These are phyloP conservation scores for Trileptium ribeirensis DNA, from an alignment of 2,888 invertebrate genomes.

Conservation along the genomic window DNA sequence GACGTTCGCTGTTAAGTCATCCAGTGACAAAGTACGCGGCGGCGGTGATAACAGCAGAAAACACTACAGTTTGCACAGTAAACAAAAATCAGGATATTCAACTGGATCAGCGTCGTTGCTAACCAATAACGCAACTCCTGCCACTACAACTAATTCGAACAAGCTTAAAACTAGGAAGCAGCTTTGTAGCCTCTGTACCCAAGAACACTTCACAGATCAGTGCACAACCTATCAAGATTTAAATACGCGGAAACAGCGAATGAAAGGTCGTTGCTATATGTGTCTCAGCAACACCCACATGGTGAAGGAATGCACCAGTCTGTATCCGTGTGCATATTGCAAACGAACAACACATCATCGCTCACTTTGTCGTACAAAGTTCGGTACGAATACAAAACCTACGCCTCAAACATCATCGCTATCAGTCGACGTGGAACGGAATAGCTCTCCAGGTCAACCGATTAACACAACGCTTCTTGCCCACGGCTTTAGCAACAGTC, in stretches of 20 bases:
- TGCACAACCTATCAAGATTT: not conserved
- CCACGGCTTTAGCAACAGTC: not conserved
- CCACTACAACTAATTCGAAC: not conserved
- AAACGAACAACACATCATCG: constrained; percentile 3
- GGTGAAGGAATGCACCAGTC: not conserved
- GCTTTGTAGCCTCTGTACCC: not conserved
- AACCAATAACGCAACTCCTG: not conserved
- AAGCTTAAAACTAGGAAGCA: not conserved
- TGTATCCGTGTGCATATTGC: not conserved
- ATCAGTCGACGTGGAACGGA: not conserved
- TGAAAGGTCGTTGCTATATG: not conserved
- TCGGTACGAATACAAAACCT: too few relatives aligned
- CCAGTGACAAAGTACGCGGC: too few relatives aligned
- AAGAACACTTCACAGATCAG: not conserved
- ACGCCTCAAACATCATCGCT: not conserved
- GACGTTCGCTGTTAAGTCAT: not conserved
- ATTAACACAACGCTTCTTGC: not conserved
- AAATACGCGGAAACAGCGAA: not conserved
- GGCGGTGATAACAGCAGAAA: too few relatives aligned
- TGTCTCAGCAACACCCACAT: not conserved
- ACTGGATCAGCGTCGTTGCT: not conserved
- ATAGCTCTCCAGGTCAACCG: not conserved
- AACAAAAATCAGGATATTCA: too few relatives aligned
- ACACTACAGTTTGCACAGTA: too few relatives aligned
- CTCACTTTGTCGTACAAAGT: not conserved